Conservation (phyloP, 1,140 invertebrate genomes). For the Scaptomyza graminum region DNA sequence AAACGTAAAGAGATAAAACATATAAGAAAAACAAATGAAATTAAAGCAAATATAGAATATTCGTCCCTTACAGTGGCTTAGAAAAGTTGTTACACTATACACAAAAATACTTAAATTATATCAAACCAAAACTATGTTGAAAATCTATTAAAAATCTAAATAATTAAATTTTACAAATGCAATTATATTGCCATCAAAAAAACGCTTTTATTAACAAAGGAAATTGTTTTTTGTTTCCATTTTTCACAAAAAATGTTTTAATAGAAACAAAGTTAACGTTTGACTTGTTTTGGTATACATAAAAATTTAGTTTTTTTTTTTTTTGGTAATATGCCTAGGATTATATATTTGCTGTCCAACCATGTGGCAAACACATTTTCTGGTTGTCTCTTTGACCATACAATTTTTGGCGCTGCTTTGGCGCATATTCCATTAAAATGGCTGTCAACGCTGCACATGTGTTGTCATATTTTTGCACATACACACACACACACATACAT, state of each 20-base stretch:
- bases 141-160: background rate
- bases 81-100: background rate
- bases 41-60: conserved; percentile 25
- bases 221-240: background rate
- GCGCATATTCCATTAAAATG: conserved; percentile 80
- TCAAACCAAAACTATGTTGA: background rate
- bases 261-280: background rate
- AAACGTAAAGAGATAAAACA: conserved; percentile 9
- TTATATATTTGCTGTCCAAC: conserved; percentile 39
- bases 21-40: conserved; percentile 54
- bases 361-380: conserved; percentile 34
- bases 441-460: conserved; percentile 75
- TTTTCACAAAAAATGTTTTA: background rate
- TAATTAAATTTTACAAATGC: conserved; percentile 1
- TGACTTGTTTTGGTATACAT: background rate
- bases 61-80: conserved; percentile 1
- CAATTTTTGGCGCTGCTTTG: conserved; percentile 40
- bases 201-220: background rate
- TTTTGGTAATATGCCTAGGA: conserved; percentile 7
- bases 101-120: background rate
- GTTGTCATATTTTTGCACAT: conserved; percentile 71
- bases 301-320: background rate
- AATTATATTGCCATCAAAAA: background rate
- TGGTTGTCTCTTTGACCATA: conserved; percentile 33
- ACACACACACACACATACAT: conserved; percentile 14